These are phyloP conservation scores for Abscondita cerata DNA, from an alignment of 2,888 invertebrate species.

Conservation along the genomic window DNA sequence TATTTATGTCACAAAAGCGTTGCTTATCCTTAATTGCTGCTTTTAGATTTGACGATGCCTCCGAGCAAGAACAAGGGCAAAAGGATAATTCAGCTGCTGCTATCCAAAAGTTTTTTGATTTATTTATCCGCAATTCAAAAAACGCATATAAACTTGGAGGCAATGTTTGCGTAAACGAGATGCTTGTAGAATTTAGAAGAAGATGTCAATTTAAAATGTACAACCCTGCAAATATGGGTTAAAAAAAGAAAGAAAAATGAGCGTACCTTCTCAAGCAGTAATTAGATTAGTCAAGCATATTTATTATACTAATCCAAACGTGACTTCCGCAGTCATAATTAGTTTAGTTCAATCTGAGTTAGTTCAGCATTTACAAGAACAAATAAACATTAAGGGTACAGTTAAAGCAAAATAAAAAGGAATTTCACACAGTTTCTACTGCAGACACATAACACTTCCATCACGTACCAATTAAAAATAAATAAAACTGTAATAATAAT, in stretches of 20 bases:
- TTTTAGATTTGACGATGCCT: background rate
- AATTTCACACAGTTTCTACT: background rate
- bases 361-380: background rate
- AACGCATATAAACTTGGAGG: background rate
- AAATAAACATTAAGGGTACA: background rate
- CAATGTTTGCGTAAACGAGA: background rate
- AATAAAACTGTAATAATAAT: background rate
- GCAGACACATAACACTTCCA: background rate
- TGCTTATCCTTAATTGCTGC: background rate
- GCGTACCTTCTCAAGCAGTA: conserved; percentile 6
- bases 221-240: background rate
- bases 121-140: background rate
- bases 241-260: conserved; percentile 2
- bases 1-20: conserved; percentile 2
- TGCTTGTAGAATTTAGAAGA: too few relatives aligned
- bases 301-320: background rate
- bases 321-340: background rate
- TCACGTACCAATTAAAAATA: background rate
- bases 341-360: too few relatives aligned
- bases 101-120: conserved; percentile 1
- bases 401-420: background rate
- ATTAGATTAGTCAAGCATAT: conserved; percentile 1
- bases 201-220: too few relatives aligned
- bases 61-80: background rate
- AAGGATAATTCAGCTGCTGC: conserved; percentile 1